Evolutionary conservation across 2,888 invertebrate species (phyloP), one percentile per base, ranked within the genome.

Genomic region (Pilophorus perplexus): DNA sequence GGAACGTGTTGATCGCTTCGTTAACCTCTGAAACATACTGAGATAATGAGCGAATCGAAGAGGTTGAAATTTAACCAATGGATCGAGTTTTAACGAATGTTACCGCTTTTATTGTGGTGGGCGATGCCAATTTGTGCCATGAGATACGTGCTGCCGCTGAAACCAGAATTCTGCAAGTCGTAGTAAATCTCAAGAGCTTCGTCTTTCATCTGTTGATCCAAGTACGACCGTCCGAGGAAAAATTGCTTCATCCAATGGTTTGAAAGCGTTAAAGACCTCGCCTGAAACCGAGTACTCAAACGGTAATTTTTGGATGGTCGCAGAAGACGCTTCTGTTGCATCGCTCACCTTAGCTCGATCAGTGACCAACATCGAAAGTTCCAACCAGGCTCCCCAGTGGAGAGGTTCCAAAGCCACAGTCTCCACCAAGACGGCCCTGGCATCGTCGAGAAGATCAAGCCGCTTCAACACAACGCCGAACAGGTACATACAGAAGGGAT

Each of bases 331-430:
- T n/a, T n/a, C n/a, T n/a, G n/a, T n/a, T n/a, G n/a, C n/a, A n/a
- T n/a, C n/a, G 18, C 69, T 72, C 72, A 80, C 80, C 74, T 87
- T 89, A 74, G 90, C 89, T 77, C 88, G 87, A 73, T 91, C 90
- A 69, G 86, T 84, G 62, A 97, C 86, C 1, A 98, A 79, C 6
- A 88, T 85, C 0, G 93, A 89, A 12, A 99, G 79, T 77, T 97
- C 96, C 33, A 92, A 81, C 93, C 98, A 99, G 0, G 96, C 90
- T 42, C 93, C 88, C 98, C 98, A 99, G 68, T 95, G 84, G 74
- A 91, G 85, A 0, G 95, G 95, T 64, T 88, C 85, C 42, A 84
- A 81, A 67, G 86, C 84, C 10, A 93, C 84, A 0, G 95, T 84
- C 74, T 90, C 86, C 18, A 89, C 82, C 42, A 98, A 81, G 52